Percentiles rank a stretch among this genome's conserved stretches.
Conservation (phyloP, 2,113 vertebrate genomes). For the Cyrtonyx montezumae region DNA sequence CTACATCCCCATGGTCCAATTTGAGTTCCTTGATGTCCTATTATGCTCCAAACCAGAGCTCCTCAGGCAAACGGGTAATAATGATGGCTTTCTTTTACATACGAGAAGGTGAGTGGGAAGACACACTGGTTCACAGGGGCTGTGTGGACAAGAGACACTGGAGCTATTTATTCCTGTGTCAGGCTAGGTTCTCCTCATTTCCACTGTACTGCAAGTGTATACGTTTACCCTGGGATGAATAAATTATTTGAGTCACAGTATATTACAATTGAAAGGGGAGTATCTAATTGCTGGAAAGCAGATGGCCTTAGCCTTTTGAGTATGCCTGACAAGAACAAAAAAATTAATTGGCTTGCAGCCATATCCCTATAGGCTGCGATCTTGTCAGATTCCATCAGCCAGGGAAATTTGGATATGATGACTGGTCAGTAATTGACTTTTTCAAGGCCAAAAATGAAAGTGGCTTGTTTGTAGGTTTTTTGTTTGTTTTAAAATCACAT, state of each 20-base stretch:
- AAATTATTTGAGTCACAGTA: constrained; percentile 49
- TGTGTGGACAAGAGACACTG: neutral
- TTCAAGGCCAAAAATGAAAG: constrained; percentile 9
- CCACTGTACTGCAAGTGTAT: neutral
- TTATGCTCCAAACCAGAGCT: neutral
- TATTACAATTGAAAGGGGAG: constrained; percentile 60
- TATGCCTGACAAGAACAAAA: constrained; percentile 58
- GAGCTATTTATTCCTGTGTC: constrained; percentile 52
- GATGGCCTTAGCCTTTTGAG: constrained; percentile 61
- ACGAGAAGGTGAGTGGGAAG: rapidly evolving
- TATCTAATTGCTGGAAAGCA: constrained; percentile 67
- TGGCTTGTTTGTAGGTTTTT: neutral
- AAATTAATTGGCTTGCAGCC: constrained; percentile 37
- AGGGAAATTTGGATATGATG: constrained; percentile 23
- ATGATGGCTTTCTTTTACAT: neutral
- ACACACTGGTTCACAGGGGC: rapidly evolving
- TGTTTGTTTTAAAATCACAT: neutral
- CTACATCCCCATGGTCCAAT: neutral
- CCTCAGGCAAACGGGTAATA: neutral
- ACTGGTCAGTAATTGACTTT: constrained; percentile 28
- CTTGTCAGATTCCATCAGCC: constrained; percentile 59
- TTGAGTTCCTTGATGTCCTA: neutral
- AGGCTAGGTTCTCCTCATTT: constrained; percentile 10
- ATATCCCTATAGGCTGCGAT: neutral
- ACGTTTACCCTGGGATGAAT: constrained; percentile 53